These are phyloP conservation scores for Lepidothrix coronata DNA, from an alignment of 2,113 vertebrate species.

Conservation along the genomic window DNA sequence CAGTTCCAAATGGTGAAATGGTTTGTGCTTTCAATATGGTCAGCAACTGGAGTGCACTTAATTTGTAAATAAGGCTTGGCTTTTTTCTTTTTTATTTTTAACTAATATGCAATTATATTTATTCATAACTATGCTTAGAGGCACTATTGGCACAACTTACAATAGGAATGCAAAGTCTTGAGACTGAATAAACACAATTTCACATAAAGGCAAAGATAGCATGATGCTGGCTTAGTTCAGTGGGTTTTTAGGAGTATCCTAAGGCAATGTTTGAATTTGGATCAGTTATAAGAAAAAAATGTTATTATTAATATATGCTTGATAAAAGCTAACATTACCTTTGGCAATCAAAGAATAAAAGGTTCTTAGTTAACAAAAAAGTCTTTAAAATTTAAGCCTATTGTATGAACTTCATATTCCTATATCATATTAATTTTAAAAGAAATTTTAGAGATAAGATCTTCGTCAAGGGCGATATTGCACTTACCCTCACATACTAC, in stretches of 20 bases:
- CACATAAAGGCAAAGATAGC: neutral
- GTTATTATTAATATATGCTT: neutral
- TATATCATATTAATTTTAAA: neutral
- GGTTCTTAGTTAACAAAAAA: neutral
- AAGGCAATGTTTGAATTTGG: neutral
- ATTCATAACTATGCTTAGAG: neutral
- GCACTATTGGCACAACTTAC: neutral
- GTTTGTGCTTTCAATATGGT: neutral
- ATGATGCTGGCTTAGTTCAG: neutral
- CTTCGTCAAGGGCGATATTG: neutral
- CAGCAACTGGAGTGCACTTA: neutral
- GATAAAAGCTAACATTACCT: neutral
- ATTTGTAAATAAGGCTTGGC: neutral
- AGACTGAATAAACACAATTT: neutral
- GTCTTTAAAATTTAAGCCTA: neutral
- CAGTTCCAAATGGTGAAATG: neutral
- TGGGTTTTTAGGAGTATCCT: neutral
- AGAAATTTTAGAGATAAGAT: neutral
- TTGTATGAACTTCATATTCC: neutral
- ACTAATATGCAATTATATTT: neutral
- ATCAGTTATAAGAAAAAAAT: neutral
- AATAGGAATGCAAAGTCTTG: neutral
- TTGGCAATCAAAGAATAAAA: neutral
- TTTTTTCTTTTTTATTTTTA: neutral
- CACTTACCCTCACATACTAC: neutral